phyloP scores from a whole-genome alignment of 2,797 vertebrate genomes.

The Diplodus puntazzo region DNA sequence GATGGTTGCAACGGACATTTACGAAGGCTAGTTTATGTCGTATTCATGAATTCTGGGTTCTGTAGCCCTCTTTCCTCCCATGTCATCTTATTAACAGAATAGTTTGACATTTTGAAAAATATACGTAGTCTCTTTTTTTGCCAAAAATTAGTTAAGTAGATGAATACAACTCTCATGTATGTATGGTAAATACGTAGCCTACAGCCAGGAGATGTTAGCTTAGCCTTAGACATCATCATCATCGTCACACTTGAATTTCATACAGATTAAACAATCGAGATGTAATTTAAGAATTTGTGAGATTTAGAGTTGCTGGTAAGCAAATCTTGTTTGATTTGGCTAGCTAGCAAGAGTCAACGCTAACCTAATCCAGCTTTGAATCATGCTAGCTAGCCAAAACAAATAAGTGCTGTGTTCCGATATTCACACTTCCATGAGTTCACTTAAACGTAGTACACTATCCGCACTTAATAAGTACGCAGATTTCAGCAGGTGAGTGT shows the following conservation, averaged over 20 bases:
- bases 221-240: not conserved
- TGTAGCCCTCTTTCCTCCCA: not conserved
- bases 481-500: too few species aligned
- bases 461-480: too few species aligned
- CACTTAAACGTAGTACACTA: too few species aligned
- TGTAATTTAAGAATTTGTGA: not conserved
- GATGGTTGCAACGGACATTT: not conserved
- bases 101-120: slow-evolving; percentile 24
- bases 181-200: not conserved
- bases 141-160: not conserved
- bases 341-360: too few species aligned
- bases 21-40: not conserved
- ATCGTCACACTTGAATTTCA: not conserved
- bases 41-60: not conserved
- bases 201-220: slow-evolving; percentile 5
- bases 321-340: not conserved
- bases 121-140: not conserved
- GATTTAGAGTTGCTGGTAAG: not conserved
- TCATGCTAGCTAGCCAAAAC: not conserved
- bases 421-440: too few species aligned
- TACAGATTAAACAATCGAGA: not conserved
- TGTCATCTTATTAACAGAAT: not conserved
- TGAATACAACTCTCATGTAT: not conserved
- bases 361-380: too few species aligned
- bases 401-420: too few species aligned